Conservation (phyloP, 1,140 invertebrate species). For the Drosophila mauritiana region DNA sequence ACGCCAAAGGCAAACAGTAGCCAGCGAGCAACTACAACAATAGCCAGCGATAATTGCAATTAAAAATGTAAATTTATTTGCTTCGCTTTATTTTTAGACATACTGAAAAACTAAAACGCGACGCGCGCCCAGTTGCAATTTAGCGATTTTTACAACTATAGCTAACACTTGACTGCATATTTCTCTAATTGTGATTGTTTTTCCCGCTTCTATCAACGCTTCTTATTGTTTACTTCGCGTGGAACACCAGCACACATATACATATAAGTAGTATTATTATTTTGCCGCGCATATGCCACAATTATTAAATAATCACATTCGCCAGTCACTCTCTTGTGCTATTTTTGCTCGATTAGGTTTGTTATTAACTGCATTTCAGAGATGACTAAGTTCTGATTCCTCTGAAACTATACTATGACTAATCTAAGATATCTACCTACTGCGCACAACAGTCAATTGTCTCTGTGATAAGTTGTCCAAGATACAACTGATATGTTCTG, state of each 20-base stretch:
- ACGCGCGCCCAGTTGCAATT: constrained; percentile 76
- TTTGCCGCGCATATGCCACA: constrained; percentile 77
- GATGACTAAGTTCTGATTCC: constrained; percentile 60
- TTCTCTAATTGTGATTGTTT: constrained; percentile 64
- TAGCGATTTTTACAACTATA: constrained; percentile 53
- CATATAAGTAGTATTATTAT: constrained; percentile 56
- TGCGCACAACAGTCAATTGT: constrained; percentile 36
- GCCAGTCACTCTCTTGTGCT: constrained; percentile 66
- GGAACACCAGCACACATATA: background rate
- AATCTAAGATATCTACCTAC: constrained; percentile 50
- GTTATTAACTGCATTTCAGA: constrained; percentile 58
- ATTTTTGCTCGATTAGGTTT: constrained; percentile 77
- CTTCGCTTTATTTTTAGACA: constrained; percentile 76
- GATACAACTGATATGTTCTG: background rate
- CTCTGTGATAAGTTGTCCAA: constrained; percentile 10
- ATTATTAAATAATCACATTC: constrained; percentile 81
- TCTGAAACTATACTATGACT: constrained; percentile 46
- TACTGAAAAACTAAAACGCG: constrained; percentile 55
- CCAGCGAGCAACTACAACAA: constrained; percentile 59
- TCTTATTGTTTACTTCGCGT: constrained; percentile 55
- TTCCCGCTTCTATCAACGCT: constrained; percentile 29
- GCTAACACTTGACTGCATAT: constrained; percentile 67
- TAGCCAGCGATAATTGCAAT: constrained; percentile 76
- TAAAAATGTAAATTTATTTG: constrained; percentile 81
- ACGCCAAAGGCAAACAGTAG: constrained; percentile 77